These are phyloP conservation scores for Metacarcinus magister DNA, from an alignment of 2,888 invertebrate species.

Conservation along the genomic window DNA sequence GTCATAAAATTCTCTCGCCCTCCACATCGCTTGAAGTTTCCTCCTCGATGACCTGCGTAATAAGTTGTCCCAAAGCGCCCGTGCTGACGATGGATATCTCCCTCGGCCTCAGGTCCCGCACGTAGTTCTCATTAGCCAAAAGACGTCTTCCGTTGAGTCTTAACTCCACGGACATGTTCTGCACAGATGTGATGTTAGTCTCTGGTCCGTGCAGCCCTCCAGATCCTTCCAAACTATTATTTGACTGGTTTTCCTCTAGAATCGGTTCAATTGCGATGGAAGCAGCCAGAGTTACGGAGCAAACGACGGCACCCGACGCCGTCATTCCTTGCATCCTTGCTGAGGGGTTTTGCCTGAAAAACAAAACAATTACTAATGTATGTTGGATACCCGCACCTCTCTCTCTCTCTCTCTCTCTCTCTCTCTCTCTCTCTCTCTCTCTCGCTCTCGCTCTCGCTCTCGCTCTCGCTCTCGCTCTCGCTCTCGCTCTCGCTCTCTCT, in stretches of 20 bases:
- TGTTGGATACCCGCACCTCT: background rate
- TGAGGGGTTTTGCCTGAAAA: constrained; percentile 43
- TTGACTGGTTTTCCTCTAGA: background rate
- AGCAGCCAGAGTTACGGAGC: constrained; percentile 62
- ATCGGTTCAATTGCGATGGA: constrained; percentile 64
- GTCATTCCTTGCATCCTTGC: background rate
- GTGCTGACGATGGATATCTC: constrained; percentile 62
- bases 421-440: no score
- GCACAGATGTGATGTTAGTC: background rate
- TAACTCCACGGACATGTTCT: background rate
- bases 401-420: no score
- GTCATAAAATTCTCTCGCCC: constrained; percentile 65
- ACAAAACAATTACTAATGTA: background rate
- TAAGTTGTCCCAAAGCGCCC: constrained; percentile 65
- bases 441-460: no score
- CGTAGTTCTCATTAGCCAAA: constrained; percentile 64
- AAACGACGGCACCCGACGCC: constrained; percentile 64
- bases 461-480: no score
- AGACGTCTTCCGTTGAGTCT: background rate
- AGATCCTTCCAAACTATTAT: background rate
- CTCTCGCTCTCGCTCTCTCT: no score
- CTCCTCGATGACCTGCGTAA: constrained; percentile 75
- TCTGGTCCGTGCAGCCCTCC: background rate
- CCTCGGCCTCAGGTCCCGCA: constrained; percentile 57
- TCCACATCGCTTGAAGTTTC: constrained; percentile 74